Evolutionary conservation across 2,113 vertebrate species (phyloP).

Genomic region (Isichthys henryi): DNA sequence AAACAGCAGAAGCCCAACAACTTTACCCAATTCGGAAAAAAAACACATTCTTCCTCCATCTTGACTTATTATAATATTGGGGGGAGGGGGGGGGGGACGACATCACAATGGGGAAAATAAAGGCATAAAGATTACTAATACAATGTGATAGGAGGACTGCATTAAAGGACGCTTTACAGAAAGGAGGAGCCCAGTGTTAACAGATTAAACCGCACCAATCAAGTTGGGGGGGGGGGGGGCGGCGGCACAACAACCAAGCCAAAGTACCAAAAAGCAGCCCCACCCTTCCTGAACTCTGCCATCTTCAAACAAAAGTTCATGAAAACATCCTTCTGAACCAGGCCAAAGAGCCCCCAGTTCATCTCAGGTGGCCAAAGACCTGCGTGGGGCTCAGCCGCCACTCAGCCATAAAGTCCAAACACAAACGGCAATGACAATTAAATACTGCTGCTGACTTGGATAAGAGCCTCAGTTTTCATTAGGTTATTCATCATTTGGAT

Average conservation of each 20-base stretch:
- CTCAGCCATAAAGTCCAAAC: not conserved
- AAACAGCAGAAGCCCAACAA: conserved; percentile 16
- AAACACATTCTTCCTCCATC: not conserved
- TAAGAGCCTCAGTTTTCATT: not conserved
- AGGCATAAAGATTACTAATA: not conserved
- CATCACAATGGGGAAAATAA: not conserved
- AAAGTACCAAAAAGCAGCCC: conserved; percentile 43
- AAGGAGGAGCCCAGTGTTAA: conserved; percentile 34
- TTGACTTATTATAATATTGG: not conserved
- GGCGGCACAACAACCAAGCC: conserved; percentile 33
- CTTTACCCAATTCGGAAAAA: not conserved
- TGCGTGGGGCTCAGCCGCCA: no score
- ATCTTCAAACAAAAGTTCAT: conserved; percentile 20
- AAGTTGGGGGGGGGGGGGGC: conserved; percentile 33
- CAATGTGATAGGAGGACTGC: not conserved
- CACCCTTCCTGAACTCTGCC: conserved; percentile 23
- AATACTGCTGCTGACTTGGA: not conserved
- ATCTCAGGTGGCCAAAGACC: not conserved
- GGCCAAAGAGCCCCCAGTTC: not conserved
- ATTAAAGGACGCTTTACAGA: not conserved
- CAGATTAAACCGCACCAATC: conserved; percentile 47
- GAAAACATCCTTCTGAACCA: conserved; percentile 7
- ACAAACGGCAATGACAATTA: not conserved
- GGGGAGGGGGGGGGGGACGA: not conserved
- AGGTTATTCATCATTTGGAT: not conserved